These are phyloP conservation scores for Stichodactyla mertensii DNA, from an alignment of 64 coral and sea anemone genomes.

Conservation along the genomic window DNA sequence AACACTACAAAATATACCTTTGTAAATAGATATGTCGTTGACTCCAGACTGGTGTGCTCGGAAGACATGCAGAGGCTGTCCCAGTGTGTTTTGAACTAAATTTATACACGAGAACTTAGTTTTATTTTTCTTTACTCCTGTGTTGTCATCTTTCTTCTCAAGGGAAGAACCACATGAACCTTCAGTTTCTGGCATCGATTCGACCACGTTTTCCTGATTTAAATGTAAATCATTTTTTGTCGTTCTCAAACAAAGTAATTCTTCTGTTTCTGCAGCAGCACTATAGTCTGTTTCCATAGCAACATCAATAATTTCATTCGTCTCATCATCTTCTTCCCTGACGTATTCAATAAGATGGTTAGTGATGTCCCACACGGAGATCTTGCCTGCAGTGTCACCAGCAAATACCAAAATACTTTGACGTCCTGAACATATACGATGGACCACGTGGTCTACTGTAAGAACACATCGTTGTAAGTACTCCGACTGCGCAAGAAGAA, in stretches of 20 bases:
- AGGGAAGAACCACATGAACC: background rate
- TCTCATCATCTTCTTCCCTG: background rate
- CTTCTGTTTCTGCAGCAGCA: background rate
- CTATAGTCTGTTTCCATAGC: background rate
- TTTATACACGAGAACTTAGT: constrained; percentile 51
- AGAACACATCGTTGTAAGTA: constrained; percentile 78
- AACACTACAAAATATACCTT: background rate
- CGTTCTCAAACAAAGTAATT: too few relatives aligned
- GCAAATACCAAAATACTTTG: constrained; percentile 56
- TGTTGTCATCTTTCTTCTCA: background rate
- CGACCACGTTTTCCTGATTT: background rate
- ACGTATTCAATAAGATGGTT: constrained; percentile 42
- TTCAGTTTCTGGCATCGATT: background rate
- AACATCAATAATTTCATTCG: background rate
- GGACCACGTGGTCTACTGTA: constrained; percentile 41
- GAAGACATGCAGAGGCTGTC: constrained; percentile 46
- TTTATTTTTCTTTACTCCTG: background rate
- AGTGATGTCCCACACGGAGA: constrained; percentile 83
- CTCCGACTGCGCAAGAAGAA: constrained; percentile 55
- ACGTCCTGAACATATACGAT: background rate
- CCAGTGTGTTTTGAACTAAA: constrained; percentile 35
- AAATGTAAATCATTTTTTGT: too few relatives aligned
- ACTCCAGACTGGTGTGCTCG: constrained; percentile 82
- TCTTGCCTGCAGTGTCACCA: constrained; percentile 80
- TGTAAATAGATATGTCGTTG: constrained; percentile 51